Evolutionary conservation across 2,888 invertebrate species (phyloP).

Genomic region (Dioctria rufipes): DNA sequence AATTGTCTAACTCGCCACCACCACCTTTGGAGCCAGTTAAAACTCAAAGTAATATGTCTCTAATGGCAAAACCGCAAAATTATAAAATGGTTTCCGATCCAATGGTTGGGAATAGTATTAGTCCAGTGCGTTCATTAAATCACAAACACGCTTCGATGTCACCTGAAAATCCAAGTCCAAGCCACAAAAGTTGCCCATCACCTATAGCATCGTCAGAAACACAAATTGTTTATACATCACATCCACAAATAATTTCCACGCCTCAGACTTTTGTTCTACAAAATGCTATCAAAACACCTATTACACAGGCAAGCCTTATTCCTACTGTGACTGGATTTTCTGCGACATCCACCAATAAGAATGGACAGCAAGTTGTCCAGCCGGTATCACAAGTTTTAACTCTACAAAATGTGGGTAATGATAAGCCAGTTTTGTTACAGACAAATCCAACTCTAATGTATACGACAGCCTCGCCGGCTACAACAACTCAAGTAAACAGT

Average conservation of each 20-base stretch:
- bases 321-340: conserved; percentile 54
- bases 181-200: conserved; percentile 28
- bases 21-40: neutral
- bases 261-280: conserved; percentile 61
- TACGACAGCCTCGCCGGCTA: conserved; percentile 69
- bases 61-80: conserved; percentile 58
- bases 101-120: conserved; percentile 66
- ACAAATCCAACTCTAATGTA: conserved; percentile 76
- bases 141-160: neutral
- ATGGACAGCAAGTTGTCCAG: conserved; percentile 64
- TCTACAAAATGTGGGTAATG: conserved; percentile 64
- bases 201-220: conserved; percentile 15
- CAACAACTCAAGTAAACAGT: conserved; percentile 60
- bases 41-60: neutral
- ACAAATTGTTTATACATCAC: conserved; percentile 4
- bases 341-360: conserved; percentile 6
- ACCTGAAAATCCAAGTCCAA: neutral
- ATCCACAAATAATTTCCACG: conserved; percentile 35
- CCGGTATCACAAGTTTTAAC: conserved; percentile 65
- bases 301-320: conserved; percentile 55
- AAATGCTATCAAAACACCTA: conserved; percentile 57
- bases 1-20: neutral
- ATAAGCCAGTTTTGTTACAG: conserved; percentile 77
- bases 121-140: conserved; percentile 31
- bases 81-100: conserved; percentile 66